These are phyloP conservation scores for Aphelenchoides besseyi DNA, from an alignment of 1,140 invertebrate species.

Conservation along the genomic window DNA sequence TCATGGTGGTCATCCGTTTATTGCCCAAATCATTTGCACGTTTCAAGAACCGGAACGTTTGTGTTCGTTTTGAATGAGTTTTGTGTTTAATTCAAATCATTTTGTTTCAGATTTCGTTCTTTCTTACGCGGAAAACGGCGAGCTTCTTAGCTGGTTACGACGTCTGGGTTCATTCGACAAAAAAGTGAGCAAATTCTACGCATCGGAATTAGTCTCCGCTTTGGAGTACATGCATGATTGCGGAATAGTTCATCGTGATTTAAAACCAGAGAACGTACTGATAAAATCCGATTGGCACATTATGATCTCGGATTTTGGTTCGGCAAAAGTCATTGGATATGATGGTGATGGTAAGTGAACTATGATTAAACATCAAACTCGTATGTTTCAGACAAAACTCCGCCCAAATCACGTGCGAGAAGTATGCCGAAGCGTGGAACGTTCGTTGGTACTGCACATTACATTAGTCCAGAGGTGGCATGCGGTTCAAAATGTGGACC, in stretches of 20 bases:
- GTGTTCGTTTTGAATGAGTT: conserved; percentile 68
- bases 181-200: conserved; percentile 84
- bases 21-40: conserved; percentile 88
- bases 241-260: conserved; percentile 81
- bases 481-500: conserved; percentile 46
- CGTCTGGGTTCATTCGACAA: conserved; percentile 84
- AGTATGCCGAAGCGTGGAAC: conserved; percentile 69
- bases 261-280: conserved; percentile 71
- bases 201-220: conserved; percentile 83
- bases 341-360: conserved; percentile 22
- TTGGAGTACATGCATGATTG: conserved; percentile 89
- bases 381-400: neutral
- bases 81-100: conserved; percentile 15
- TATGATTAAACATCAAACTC: neutral
- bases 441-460: conserved; percentile 98
- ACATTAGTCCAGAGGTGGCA: conserved; percentile 75
- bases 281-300: conserved; percentile 90
- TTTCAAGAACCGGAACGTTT: conserved; percentile 89
- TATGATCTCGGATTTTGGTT: conserved; percentile 93
- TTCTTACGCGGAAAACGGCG: conserved; percentile 88
- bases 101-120: conserved; percentile 78
- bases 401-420: neutral
- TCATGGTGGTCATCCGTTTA: conserved; percentile 70
- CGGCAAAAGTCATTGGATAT: conserved; percentile 69
- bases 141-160: conserved; percentile 84